A percentile compares a stretch with the other conserved stretches of the same genome.
Evolutionary conservation across 2,888 invertebrate species (phyloP).

Genomic region (Lasius platythorax): DNA sequence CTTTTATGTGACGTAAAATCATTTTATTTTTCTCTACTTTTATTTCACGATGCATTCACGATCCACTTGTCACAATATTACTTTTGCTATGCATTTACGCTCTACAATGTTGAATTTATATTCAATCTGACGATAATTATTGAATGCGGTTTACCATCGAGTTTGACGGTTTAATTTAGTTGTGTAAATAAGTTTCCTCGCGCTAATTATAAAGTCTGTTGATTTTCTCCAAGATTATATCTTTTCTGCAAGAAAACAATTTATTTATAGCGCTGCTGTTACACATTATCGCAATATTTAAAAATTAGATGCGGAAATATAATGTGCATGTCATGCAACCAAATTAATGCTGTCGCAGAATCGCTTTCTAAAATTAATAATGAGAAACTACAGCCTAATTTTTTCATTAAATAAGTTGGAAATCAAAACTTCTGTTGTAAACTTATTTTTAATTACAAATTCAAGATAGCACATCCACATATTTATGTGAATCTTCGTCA

Average conservation of each 20-base stretch:
- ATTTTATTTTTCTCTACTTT: constrained; percentile 19
- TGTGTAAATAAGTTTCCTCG: constrained; percentile 25
- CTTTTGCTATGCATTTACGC: neutral
- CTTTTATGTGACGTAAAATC: constrained; percentile 16
- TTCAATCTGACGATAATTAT: constrained; percentile 41
- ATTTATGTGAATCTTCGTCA: neutral
- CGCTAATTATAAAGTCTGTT: constrained; percentile 41
- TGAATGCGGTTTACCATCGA: neutral
- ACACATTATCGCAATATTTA: neutral
- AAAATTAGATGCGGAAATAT: neutral
- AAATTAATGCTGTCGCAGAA: constrained; percentile 11
- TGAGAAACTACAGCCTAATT: constrained; percentile 24
- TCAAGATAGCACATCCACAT: neutral
- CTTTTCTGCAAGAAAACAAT: neutral
- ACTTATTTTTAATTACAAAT: neutral
- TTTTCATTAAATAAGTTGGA: constrained; percentile 31
- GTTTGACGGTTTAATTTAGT: constrained; percentile 30
- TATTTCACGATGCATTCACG: constrained; percentile 25
- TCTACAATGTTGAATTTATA: constrained; percentile 8
- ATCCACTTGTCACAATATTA: constrained; percentile 22
- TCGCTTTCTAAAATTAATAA: constrained; percentile 5
- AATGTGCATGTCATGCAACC: neutral
- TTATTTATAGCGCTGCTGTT: constrained; percentile 32
- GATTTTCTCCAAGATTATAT: constrained; percentile 22
- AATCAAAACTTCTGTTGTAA: neutral